A percentile compares a stretch with the other conserved stretches of the same genome.
These are phyloP conservation scores for Uloborus diversus DNA, from an alignment of 1,140 invertebrate genomes.

Conservation along the genomic window DNA sequence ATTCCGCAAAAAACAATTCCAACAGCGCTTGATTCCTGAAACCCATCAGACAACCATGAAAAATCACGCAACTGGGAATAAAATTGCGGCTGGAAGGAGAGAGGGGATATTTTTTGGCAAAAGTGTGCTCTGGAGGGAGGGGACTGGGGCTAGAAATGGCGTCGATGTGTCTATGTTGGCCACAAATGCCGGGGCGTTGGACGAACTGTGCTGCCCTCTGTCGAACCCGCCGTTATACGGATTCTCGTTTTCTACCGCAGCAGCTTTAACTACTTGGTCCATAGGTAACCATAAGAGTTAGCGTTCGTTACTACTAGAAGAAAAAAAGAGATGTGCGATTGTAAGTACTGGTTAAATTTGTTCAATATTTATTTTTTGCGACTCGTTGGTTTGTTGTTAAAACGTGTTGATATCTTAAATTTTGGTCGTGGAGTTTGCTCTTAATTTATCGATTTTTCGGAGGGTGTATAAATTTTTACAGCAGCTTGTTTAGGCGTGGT, in stretches of 20 bases:
- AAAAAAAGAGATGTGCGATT: constrained; percentile 9
- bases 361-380: not conserved
- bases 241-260: not conserved
- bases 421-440: not conserved
- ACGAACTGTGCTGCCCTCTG: constrained; percentile 33
- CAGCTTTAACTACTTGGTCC: constrained; percentile 3
- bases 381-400: not conserved
- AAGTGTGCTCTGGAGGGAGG: too few species aligned
- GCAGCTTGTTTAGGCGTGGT: constrained; percentile 20
- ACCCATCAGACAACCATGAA: too few species aligned
- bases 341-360: not conserved
- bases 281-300: constrained; percentile 11
- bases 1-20: too few species aligned
- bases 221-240: not conserved
- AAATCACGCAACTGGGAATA: too few species aligned
- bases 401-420: not conserved
- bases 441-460: not conserved
- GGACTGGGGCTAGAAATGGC: constrained; percentile 8
- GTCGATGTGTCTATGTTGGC: constrained; percentile 6
- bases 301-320: not conserved
- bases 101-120: too few species aligned
- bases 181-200: constrained; percentile 6
- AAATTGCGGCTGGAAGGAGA: too few species aligned
- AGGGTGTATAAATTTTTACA: not conserved
- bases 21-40: too few species aligned